Base-by-base conservation (phyloP, 2,797 vertebrate genomes). In the Pangasius macronema region DNA sequence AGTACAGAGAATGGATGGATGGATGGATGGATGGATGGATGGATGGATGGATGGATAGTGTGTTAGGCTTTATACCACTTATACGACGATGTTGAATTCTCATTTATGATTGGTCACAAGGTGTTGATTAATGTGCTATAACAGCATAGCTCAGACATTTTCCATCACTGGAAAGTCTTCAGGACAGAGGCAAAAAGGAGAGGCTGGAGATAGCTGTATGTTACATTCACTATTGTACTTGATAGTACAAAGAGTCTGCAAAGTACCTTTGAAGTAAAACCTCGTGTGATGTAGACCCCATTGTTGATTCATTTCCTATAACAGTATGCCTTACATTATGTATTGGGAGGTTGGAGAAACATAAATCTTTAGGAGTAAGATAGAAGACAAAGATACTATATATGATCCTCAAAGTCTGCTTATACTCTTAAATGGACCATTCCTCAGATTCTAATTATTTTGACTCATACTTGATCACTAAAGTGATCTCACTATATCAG, bases 401-500 rank as follows among this genome's bases (percentile, higher is more conserved):
- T 68, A 68, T 39, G 39, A 73, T n/a, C 24, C 49, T 53, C 49
- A 49, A n/a, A 53, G 49, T 53, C n/a, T 76, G 1, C 11, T 14
- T 76, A 9, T 77, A 77, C 5, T 20, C 24, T 75, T 55, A 30
- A 30, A 57, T 1, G 51, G 30, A 36, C 10, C 76, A 11, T 80
- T 57, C 51, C 20, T 57, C 53, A 24, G 5, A 24, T 76, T 51
- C 5, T n/a, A 18, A 76, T 9, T 30, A 30, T 53, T 14, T 76
- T 24, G 46, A 27, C 22, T 73, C 10, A 10, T 51, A 49, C 46
- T 51, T 36, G 30, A 39, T 39, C 5, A 13, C 18, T 22, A n/a
- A n/a, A n/a, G n/a, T n/a, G n/a, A n/a, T n/a, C 73, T 81, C 46
- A 76, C 73, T 67, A 83, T 84, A 75, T 83, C 67, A 76, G 73